Evolutionary conservation across 2,888 invertebrate genomes (phyloP).

Genomic region (Andrena bucephala): DNA sequence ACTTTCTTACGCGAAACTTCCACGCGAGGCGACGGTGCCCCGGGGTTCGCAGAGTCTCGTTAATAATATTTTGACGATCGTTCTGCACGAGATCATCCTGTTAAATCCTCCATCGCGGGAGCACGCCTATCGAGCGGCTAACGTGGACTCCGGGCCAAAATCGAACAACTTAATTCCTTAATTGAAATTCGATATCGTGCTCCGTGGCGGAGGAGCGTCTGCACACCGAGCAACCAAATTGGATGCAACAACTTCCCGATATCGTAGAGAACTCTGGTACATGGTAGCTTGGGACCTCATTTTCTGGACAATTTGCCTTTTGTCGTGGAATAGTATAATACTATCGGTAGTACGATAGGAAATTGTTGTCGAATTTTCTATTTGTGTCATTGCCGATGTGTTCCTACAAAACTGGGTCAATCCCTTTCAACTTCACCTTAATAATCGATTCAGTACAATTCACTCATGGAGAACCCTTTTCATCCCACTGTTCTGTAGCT

Average conservation of each 20-base stretch:
- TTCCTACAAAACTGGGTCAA: not conserved
- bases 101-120: not conserved
- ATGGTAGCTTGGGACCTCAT: conserved; percentile 20
- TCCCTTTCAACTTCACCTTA: too few species aligned
- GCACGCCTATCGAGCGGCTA: conserved; percentile 8
- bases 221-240: conserved; percentile 43
- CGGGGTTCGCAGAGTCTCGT: conserved; percentile 22
- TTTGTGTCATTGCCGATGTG: not conserved
- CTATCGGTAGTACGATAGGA: not conserved
- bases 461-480: too few species aligned
- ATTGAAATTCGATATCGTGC: conserved; percentile 52
- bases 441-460: too few species aligned
- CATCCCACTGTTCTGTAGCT: not conserved
- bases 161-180: conserved; percentile 51
- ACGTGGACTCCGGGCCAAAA: conserved; percentile 19
- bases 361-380: conserved; percentile 11
- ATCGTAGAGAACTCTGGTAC: conserved; percentile 23
- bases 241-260: conserved; percentile 55
- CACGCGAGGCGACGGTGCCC: conserved; percentile 13
- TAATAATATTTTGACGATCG: conserved; percentile 54
- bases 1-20: conserved; percentile 53
- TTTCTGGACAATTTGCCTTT: conserved; percentile 31
- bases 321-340: not conserved
- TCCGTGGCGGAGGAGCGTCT: not conserved
- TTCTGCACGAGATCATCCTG: not conserved